Conservation (phyloP, 2,888 invertebrate species). For the Eurois occulta region DNA sequence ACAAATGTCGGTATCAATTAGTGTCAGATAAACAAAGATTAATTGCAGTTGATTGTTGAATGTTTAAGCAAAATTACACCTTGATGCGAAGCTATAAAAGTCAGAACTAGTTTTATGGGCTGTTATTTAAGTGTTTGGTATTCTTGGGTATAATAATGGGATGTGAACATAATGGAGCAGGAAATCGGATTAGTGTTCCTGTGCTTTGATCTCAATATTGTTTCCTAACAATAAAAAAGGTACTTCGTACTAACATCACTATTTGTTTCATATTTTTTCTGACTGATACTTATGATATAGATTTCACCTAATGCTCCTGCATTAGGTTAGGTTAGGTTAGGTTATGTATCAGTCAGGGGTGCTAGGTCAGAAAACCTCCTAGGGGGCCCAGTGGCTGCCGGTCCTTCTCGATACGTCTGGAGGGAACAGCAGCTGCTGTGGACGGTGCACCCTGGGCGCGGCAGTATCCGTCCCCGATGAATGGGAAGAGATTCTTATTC, state of each 20-base stretch:
- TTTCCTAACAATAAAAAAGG: slow-evolving; percentile 26
- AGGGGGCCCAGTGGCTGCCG: too few relatives aligned
- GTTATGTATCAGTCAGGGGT: neutral
- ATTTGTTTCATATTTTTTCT: neutral
- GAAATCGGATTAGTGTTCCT: slow-evolving; percentile 81
- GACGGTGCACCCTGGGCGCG: too few relatives aligned
- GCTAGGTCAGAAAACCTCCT: too few relatives aligned
- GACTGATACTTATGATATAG: too few relatives aligned
- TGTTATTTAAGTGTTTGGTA: slow-evolving; percentile 15
- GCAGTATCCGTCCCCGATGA: too few relatives aligned
- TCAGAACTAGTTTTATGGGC: slow-evolving; percentile 7
- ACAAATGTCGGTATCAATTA: slow-evolving; percentile 61
- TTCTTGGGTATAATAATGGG: slow-evolving; percentile 45
- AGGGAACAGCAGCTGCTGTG: too few relatives aligned
- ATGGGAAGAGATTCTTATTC: too few relatives aligned
- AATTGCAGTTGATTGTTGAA: slow-evolving; percentile 9
- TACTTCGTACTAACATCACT: neutral
- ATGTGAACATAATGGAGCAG: slow-evolving; percentile 65
- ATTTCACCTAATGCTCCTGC: too few relatives aligned
- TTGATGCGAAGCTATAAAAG: slow-evolving; percentile 19
- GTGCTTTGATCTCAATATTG: slow-evolving; percentile 78
- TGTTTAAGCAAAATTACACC: slow-evolving; percentile 23
- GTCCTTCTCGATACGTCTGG: too few relatives aligned
- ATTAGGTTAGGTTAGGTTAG: too few relatives aligned
- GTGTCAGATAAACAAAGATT: slow-evolving; percentile 55